Percentiles rank a stretch among this genome's conserved stretches.
Evolutionary conservation across 2,113 vertebrate genomes (phyloP).

Genomic region (Mesembrinibis cayennensis): DNA sequence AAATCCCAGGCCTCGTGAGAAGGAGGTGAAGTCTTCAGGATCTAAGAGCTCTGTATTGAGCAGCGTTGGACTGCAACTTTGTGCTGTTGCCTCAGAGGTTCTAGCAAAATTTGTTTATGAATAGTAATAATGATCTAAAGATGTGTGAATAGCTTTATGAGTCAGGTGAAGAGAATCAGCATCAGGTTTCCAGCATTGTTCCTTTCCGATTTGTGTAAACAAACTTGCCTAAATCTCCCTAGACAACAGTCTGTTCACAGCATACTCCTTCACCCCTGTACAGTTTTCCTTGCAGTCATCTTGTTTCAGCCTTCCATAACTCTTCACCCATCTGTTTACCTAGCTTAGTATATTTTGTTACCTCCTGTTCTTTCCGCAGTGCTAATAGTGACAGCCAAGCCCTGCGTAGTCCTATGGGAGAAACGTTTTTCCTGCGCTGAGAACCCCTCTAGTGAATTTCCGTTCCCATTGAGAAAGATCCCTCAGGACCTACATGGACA

Average conservation of each 20-base stretch:
- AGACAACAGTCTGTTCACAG: not conserved
- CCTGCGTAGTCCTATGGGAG: not conserved
- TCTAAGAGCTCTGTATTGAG: not conserved
- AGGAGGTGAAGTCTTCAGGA: not conserved
- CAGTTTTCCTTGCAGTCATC: not conserved
- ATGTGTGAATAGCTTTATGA: not conserved
- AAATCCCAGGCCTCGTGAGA: not conserved
- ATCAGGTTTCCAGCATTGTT: not conserved
- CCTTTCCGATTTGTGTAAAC: not conserved
- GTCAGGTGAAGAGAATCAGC: not conserved
- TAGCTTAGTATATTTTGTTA: not conserved
- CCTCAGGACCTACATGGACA: not conserved
- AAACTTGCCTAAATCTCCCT: not conserved
- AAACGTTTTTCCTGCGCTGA: not conserved
- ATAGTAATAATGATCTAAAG: not conserved
- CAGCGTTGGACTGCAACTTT: not conserved
- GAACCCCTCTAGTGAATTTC: not conserved
- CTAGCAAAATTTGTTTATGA: not conserved
- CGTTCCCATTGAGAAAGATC: not conserved
- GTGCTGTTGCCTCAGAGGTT: not conserved
- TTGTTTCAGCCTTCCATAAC: not conserved
- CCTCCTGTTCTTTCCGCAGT: not conserved
- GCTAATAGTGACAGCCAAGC: not conserved
- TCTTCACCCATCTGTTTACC: not conserved
- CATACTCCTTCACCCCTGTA: not conserved